Evolutionary conservation across 2,888 invertebrate genomes (phyloP).

Genomic region (Eugnorisma glareosa): DNA sequence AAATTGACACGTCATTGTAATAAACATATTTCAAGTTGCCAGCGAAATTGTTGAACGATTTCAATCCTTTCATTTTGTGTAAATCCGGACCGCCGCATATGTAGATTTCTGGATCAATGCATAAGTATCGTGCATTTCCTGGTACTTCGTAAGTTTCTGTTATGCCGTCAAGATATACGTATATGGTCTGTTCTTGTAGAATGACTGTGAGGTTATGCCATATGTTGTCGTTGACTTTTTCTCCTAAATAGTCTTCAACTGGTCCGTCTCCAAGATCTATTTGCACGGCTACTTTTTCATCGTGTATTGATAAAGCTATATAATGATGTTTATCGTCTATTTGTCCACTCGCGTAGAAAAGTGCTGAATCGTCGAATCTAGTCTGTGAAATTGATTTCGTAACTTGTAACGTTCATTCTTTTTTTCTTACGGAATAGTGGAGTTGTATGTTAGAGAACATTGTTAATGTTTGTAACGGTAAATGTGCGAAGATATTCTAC

Average conservation of each 20-base stretch:
- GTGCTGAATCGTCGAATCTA: slow-evolving; percentile 96
- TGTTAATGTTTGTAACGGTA: slow-evolving; percentile 35
- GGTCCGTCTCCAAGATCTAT: slow-evolving; percentile 96
- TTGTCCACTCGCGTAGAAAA: slow-evolving; percentile 98
- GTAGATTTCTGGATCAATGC: slow-evolving; percentile 98
- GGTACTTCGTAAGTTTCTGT: slow-evolving; percentile 93
- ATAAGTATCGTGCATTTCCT: slow-evolving; percentile 92
- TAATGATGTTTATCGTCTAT: slow-evolving; percentile 97
- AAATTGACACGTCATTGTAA: slow-evolving; percentile 97
- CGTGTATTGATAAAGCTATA: slow-evolving; percentile 96
- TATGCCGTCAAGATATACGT: slow-evolving; percentile 94
- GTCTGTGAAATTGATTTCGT: slow-evolving; percentile 91
- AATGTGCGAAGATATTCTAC: slow-evolving; percentile 9
- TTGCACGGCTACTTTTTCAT: slow-evolving; percentile 95
- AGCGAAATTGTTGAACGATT: slow-evolving; percentile 96
- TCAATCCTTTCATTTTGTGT: slow-evolving; percentile 95
- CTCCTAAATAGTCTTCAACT: slow-evolving; percentile 92
- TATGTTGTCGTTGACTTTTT: slow-evolving; percentile 93
- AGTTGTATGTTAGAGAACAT: slow-evolving; percentile 29
- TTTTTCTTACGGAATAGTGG: slow-evolving; percentile 31
- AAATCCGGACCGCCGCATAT: slow-evolving; percentile 97
- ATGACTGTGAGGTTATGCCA: slow-evolving; percentile 98
- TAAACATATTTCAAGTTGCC: slow-evolving; percentile 97
- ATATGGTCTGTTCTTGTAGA: slow-evolving; percentile 93
- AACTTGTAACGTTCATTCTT: slow-evolving; percentile 33